Conservation (phyloP, 37 sponge, comb jelly and placozoan genomes). For the Hexactinellida sp. region DNA sequence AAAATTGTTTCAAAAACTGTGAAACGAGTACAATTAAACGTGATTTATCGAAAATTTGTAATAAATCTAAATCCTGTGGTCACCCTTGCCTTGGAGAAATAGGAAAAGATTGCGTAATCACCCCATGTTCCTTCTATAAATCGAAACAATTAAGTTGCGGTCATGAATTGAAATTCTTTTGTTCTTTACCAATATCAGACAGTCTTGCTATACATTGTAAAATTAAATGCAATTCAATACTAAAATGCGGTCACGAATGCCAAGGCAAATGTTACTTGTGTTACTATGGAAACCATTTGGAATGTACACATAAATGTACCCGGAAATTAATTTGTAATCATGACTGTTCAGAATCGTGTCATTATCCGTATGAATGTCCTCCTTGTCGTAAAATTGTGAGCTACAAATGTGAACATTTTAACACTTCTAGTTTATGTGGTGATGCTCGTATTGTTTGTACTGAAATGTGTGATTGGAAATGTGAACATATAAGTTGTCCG, state of each 20-base stretch:
- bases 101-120: constrained; percentile 34
- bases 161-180: constrained; percentile 29
- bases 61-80: constrained; percentile 44
- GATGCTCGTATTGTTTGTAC: constrained; percentile 49
- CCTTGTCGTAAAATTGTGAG: constrained; percentile 42
- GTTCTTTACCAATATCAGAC: neutral
- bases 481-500: constrained; percentile 48
- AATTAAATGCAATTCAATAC: neutral
- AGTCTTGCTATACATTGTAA: constrained; percentile 28
- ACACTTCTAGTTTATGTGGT: constrained; percentile 48
- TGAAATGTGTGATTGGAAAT: constrained; percentile 65
- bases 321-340: constrained; percentile 68
- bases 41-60: constrained; percentile 32
- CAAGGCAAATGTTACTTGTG: constrained; percentile 55
- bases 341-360: constrained; percentile 33
- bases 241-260: constrained; percentile 51
- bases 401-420: constrained; percentile 56
- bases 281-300: constrained; percentile 46
- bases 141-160: constrained; percentile 38
- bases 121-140: constrained; percentile 20
- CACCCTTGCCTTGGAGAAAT: constrained; percentile 39
- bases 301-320: constrained; percentile 35
- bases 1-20: constrained; percentile 50
- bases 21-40: neutral
- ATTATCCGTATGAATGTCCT: constrained; percentile 50